Conservation (phyloP, 2,797 vertebrate species). For the Typhlichthys subterraneus region DNA sequence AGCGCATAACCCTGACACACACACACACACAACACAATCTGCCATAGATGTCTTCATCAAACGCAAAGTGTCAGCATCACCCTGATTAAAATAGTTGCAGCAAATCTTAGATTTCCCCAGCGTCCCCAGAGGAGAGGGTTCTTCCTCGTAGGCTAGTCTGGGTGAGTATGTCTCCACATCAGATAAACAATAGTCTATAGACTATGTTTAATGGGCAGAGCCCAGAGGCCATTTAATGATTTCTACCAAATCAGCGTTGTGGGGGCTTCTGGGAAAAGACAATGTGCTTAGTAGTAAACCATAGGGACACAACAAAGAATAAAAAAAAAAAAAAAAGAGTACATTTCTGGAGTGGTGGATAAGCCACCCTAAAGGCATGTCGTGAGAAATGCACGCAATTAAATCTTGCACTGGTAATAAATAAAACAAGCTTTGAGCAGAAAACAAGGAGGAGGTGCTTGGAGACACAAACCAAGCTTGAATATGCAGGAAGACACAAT, state of each 20-base stretch:
- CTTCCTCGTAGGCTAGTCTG: constrained; percentile 20
- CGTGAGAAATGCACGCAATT: constrained; percentile 59
- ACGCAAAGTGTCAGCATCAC: constrained; percentile 17
- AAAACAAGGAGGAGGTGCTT: constrained; percentile 40
- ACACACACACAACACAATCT: constrained; percentile 8
- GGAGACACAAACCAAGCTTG: constrained; percentile 25
- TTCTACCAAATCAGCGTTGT: constrained; percentile 63
- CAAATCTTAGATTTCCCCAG: constrained; percentile 45
- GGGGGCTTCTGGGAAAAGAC: constrained; percentile 66
- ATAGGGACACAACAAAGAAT: constrained; percentile 55
- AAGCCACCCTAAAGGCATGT: constrained; percentile 49
- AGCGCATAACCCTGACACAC: constrained; percentile 12
- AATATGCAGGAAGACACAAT: constrained; percentile 14
- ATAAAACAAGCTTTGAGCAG: constrained; percentile 53
- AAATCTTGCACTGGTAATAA: constrained; percentile 54
- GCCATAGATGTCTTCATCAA: constrained; percentile 21
- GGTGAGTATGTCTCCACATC: constrained; percentile 37
- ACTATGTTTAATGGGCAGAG: constrained; percentile 68
- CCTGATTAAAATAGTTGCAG: constrained; percentile 51
- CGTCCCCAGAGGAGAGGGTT: constrained; percentile 48
- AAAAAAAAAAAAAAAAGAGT: constrained; percentile 28
- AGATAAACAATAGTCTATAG: constrained; percentile 60
- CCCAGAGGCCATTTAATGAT: constrained; percentile 70
- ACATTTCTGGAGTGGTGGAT: constrained; percentile 38
- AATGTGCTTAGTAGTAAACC: constrained; percentile 57